Evolutionary conservation across 2,113 vertebrate species (phyloP).

Genomic region (Vireo altiloquus): DNA sequence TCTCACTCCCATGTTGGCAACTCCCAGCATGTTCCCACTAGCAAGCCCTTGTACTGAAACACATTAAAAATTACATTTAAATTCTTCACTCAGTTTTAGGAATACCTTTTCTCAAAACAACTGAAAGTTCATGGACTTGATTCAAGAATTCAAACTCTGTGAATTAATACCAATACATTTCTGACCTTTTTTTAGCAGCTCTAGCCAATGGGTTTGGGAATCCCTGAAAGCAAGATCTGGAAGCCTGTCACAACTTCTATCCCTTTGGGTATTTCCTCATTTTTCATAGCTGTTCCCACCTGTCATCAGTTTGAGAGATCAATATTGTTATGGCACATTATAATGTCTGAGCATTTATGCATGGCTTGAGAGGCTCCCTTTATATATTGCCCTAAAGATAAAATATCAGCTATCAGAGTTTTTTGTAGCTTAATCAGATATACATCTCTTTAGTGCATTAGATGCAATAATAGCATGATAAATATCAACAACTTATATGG

Average conservation of each 20-base stretch:
- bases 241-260: not conserved
- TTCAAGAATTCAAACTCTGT: not conserved
- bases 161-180: not conserved
- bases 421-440: conserved; percentile 59
- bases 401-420: conserved; percentile 49
- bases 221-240: not conserved
- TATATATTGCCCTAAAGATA: conserved; percentile 51
- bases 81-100: not conserved
- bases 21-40: not conserved
- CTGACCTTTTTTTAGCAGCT: not conserved
- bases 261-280: not conserved
- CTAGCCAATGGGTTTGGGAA: not conserved
- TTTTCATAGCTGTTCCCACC: not conserved
- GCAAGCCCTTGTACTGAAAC: not conserved
- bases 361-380: conserved; percentile 13
- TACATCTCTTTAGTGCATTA: conserved; percentile 35
- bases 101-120: not conserved
- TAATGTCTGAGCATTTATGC: not conserved
- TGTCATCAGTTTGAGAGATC: not conserved
- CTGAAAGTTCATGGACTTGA: not conserved
- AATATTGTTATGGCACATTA: not conserved
- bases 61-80: not conserved
- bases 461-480: conserved; percentile 37
- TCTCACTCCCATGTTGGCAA: not conserved
- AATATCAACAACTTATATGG: conserved; percentile 12